Evolutionary conservation across 2,888 invertebrate species (phyloP), one percentile per base, ranked within the genome.

Genomic region (Cheilosia vulpina): DNA sequence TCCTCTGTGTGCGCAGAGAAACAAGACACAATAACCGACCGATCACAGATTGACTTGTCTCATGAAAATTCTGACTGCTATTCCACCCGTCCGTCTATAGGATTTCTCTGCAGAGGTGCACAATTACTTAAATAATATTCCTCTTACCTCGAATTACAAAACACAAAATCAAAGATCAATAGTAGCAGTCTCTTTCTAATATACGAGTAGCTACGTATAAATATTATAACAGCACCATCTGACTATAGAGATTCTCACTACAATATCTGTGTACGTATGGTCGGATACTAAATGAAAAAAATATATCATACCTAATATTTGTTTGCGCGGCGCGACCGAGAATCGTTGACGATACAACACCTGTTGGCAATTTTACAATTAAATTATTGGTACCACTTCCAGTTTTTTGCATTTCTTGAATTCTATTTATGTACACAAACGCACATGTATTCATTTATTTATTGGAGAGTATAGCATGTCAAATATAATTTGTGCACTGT

Each of bases 331-430:
- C 52, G 52, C 55, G 38, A 47, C 71, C 19, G 75, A 63, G 76
- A 82, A 71, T 71, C 63, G 76, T 77, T 71, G 58, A 77, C 71
- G 63, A 71, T 77, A 71, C 63, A 76, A 77, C 77, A 77, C 81
- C 81, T 81, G 69, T 65, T 82, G 63, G 81, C 63, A 68, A 65
- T 63, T 69, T 81, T 76, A 81, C 81, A 81, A 81, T 69, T 69
- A 69, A 65, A 76, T 81, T 81, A 65, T 81, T 81, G 57, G 69
- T 82, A 76, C 71, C 52, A 76, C 52, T 76, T 82, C 71, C 81
- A 77, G 76, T 76, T 80, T 55, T 73, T 79, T 80, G 60, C 66
- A 68, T 75, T 75, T 68, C 45, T 80, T 62, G 55, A 68, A 68
- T 80, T 80, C 75, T 80, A 73, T 73, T 66, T 62, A 73, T 62